A percentile compares a stretch with the other conserved stretches of the same genome.
Evolutionary conservation across 2,797 vertebrate genomes (phyloP).

Genomic region (Clamator glandarius): DNA sequence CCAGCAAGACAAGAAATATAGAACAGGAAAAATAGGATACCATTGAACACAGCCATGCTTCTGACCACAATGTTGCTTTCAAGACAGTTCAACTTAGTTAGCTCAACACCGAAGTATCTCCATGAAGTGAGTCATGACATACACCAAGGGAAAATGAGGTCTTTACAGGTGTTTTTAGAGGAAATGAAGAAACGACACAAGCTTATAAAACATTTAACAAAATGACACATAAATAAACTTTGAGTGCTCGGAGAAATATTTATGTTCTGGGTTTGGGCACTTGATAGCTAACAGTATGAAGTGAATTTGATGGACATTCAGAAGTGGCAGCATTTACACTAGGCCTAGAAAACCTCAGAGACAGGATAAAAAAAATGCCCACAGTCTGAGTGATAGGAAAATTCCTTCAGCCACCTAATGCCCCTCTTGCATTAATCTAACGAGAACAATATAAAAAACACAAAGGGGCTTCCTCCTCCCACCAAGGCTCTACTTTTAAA

Average conservation of each 20-base stretch:
- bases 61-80: not conserved
- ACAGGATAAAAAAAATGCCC: not conserved
- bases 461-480: not conserved
- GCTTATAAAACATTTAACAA: not conserved
- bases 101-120: not conserved
- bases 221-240: not conserved
- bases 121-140: not conserved
- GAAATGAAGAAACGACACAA: conserved; percentile 1
- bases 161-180: not conserved
- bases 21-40: not conserved
- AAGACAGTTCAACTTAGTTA: not conserved
- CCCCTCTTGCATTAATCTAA: not conserved
- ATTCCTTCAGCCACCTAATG: not conserved
- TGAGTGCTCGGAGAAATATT: not conserved
- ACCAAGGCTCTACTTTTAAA: not conserved
- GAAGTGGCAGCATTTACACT: not conserved
- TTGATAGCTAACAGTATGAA: not conserved
- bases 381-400: not conserved
- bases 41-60: not conserved
- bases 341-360: not conserved
- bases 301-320: not conserved
- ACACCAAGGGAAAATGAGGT: not conserved
- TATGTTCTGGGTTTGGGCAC: not conserved
- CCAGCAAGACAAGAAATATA: not conserved
- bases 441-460: not conserved